These are phyloP conservation scores for Ophion ventricosus DNA, from an alignment of 2,888 invertebrate species.

Conservation along the genomic window DNA sequence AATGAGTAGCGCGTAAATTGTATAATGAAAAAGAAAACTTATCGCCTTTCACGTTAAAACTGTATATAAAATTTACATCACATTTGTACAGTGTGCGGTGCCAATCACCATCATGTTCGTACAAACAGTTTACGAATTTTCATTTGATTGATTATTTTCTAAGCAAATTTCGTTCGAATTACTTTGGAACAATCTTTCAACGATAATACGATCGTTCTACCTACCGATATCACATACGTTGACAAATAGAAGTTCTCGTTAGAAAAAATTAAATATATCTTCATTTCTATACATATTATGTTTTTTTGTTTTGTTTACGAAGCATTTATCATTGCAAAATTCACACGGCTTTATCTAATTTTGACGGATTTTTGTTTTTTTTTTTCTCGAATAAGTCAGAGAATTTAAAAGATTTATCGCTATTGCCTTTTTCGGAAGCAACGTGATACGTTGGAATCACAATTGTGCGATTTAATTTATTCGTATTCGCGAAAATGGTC, in stretches of 20 bases:
- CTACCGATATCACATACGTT: conserved; percentile 2
- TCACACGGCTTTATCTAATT: conserved; percentile 18
- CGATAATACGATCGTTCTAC: conserved; percentile 48
- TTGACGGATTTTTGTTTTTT: neutral
- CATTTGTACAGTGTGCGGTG: conserved; percentile 48
- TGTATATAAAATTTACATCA: conserved; percentile 59
- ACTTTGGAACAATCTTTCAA: conserved; percentile 35
- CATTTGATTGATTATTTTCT: conserved; percentile 33
- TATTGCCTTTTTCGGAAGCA: neutral
- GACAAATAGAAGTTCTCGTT: conserved; percentile 7
- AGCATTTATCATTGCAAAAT: conserved; percentile 25
- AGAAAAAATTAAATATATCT: conserved; percentile 6
- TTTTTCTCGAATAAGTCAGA: neutral
- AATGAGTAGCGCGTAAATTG: conserved; percentile 67
- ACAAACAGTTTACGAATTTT: conserved; percentile 46
- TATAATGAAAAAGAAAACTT: conserved; percentile 38
- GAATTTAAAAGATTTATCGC: neutral
- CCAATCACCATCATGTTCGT: conserved; percentile 49
- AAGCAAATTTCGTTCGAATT: conserved; percentile 43
- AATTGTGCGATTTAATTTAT: neutral
- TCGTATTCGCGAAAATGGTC: neutral
- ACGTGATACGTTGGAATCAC: neutral
- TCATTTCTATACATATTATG: neutral
- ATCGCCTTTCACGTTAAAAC: conserved; percentile 8
- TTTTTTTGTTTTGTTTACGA: conserved; percentile 24